These are phyloP conservation scores for Calidris pugnax DNA, from an alignment of 2,113 vertebrate genomes.

Conservation along the genomic window DNA sequence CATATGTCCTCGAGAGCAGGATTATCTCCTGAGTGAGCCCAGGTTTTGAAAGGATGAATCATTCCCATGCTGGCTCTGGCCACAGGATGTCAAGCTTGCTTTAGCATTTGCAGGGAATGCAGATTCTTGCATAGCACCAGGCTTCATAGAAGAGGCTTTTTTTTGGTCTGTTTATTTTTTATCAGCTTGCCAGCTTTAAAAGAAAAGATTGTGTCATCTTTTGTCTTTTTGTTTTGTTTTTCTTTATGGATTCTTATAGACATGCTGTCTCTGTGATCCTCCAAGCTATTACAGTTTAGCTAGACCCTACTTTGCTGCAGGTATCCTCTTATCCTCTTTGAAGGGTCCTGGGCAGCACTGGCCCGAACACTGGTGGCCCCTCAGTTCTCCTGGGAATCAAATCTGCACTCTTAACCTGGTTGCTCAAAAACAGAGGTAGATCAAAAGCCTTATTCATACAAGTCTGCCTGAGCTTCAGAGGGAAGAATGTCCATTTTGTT, in stretches of 20 bases:
- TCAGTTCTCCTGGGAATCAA: background rate
- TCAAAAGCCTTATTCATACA: background rate
- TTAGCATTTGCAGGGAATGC: background rate
- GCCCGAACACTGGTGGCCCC: background rate
- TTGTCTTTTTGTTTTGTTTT: background rate
- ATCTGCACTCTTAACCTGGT: background rate
- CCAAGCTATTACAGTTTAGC: background rate
- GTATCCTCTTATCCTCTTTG: too few species aligned
- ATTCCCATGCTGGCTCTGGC: background rate
- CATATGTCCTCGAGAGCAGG: background rate
- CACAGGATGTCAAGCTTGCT: conserved; percentile 57
- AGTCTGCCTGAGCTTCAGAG: background rate
- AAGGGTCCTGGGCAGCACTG: background rate
- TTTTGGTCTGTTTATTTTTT: background rate
- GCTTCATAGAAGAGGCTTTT: background rate
- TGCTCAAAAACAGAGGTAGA: background rate
- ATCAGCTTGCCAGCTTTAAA: background rate
- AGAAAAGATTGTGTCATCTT: background rate
- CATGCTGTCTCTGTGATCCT: background rate
- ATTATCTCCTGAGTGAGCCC: background rate
- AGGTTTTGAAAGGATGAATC: background rate
- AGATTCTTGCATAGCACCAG: background rate
- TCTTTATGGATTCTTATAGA: background rate
- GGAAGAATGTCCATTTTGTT: background rate
- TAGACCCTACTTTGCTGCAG: background rate